Percentiles rank a stretch among this genome's conserved stretches.
Evolutionary conservation across 1,140 invertebrate species (phyloP).

Genomic region (Drosophila kepulauana): DNA sequence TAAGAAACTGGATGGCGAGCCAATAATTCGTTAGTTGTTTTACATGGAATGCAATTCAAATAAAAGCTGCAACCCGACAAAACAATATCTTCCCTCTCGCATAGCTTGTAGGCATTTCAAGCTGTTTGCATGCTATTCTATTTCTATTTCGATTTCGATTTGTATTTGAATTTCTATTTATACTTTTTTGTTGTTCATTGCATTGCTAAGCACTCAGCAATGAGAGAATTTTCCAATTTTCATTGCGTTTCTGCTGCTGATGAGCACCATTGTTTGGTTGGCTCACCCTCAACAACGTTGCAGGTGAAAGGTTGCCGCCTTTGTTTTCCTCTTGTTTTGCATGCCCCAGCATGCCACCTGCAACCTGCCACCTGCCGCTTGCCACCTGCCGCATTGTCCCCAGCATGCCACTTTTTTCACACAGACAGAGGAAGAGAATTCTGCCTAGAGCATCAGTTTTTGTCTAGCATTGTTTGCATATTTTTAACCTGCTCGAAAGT

Average conservation of each 20-base stretch:
- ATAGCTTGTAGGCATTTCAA: neutral
- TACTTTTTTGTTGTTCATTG: conserved; percentile 35
- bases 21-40: conserved; percentile 86
- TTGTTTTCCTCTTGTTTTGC: conserved; percentile 31
- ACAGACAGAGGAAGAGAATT: conserved; percentile 5
- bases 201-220: conserved; percentile 39
- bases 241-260: conserved; percentile 75
- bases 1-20: conserved; percentile 94
- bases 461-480: conserved; percentile 74
- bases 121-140: neutral
- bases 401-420: conserved; percentile 8
- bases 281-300: conserved; percentile 17
- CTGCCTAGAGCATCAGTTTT: conserved; percentile 44
- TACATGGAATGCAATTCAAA: conserved; percentile 29
- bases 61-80: conserved; percentile 30
- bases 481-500: conserved; percentile 59
- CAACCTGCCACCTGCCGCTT: neutral
- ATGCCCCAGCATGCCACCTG: neutral
- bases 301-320: conserved; percentile 56
- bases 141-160: conserved; percentile 53
- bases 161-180: conserved; percentile 43
- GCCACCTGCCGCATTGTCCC: neutral
- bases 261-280: conserved; percentile 71
- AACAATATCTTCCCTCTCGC: conserved; percentile 1
- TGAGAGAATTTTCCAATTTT: conserved; percentile 66